These are phyloP conservation scores for Gonatopus flavifemur DNA, from an alignment of 1,140 invertebrate species.

Conservation along the genomic window DNA sequence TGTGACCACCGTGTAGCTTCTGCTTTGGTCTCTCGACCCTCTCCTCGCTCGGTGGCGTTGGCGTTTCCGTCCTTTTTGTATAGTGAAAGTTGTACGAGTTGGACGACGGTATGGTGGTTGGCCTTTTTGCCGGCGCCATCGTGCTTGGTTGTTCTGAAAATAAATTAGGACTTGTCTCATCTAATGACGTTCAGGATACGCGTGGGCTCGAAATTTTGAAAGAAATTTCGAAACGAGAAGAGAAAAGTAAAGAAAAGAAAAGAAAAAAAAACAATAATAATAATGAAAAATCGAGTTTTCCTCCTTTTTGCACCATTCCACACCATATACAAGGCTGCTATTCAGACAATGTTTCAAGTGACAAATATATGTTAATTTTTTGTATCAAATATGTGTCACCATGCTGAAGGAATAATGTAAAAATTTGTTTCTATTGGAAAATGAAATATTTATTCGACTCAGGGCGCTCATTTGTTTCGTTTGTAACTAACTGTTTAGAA, in stretches of 20 bases:
- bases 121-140: slow-evolving; percentile 41
- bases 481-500: too few species aligned
- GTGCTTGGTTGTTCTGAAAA: slow-evolving; percentile 52
- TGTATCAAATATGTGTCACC: too few species aligned
- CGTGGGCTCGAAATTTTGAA: too few species aligned
- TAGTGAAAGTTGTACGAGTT: slow-evolving; percentile 47
- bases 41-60: slow-evolving; percentile 40
- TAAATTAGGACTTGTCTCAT: slow-evolving; percentile 51
- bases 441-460: too few species aligned
- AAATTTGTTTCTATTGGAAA: too few species aligned
- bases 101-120: slow-evolving; percentile 48
- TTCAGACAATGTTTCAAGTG: neutral
- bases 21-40: slow-evolving; percentile 44
- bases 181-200: slow-evolving; percentile 35
- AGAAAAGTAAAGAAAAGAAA: too few species aligned
- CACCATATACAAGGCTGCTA: slow-evolving; percentile 32
- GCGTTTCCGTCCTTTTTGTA: slow-evolving; percentile 50
- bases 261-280: too few species aligned
- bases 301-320: slow-evolving; percentile 31
- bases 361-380: too few species aligned
- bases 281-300: too few species aligned
- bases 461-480: too few species aligned
- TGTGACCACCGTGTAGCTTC: slow-evolving; percentile 40
- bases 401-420: too few species aligned
- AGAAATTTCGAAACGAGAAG: too few species aligned